phyloP scores from a whole-genome alignment of 2,797 vertebrate genomes.

The Sphaeramia orbicularis region DNA sequence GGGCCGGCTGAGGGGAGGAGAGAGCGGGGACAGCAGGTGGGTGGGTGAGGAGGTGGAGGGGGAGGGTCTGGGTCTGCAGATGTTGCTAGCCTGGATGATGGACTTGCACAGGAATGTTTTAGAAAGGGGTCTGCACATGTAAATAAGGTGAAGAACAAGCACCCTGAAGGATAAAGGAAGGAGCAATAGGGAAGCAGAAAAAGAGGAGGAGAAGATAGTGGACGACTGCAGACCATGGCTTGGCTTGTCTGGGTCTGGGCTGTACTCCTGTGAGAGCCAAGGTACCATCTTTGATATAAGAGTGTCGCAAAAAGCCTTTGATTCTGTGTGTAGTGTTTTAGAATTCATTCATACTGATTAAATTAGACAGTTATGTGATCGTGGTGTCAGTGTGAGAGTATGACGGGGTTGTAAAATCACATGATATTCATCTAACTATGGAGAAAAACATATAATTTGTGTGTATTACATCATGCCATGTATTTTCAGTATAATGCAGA shows the following conservation, averaged over 20 bases:
- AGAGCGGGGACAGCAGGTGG: constrained; percentile 65
- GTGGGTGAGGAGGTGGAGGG: constrained; percentile 48
- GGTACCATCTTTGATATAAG: constrained; percentile 61
- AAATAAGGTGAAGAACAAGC: constrained; percentile 38
- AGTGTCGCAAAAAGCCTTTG: constrained; percentile 3
- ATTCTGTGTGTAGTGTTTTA: constrained; percentile 8
- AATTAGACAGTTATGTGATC: neutral
- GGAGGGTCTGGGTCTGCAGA: constrained; percentile 67
- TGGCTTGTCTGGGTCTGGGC: constrained; percentile 76
- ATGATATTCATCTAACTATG: neutral
- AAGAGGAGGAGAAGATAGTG: constrained; percentile 21
- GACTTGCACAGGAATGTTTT: constrained; percentile 57
- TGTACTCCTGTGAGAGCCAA: constrained; percentile 69
- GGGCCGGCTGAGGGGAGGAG: constrained; percentile 51
- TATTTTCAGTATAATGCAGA: neutral
- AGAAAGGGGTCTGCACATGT: constrained; percentile 26
- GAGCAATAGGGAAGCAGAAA: constrained; percentile 23
- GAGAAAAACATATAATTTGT: neutral
- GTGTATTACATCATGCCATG: neutral
- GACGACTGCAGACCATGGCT: constrained; percentile 68
- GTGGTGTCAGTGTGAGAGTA: neutral
- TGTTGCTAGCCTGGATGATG: constrained; percentile 65
- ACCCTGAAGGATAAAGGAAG: constrained; percentile 34
- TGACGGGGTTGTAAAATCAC: neutral
- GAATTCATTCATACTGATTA: neutral